A percentile compares a stretch with the other conserved stretches of the same genome.
Conservation (phyloP, 2,888 invertebrate genomes). For the Drosophila austrosaltans region DNA sequence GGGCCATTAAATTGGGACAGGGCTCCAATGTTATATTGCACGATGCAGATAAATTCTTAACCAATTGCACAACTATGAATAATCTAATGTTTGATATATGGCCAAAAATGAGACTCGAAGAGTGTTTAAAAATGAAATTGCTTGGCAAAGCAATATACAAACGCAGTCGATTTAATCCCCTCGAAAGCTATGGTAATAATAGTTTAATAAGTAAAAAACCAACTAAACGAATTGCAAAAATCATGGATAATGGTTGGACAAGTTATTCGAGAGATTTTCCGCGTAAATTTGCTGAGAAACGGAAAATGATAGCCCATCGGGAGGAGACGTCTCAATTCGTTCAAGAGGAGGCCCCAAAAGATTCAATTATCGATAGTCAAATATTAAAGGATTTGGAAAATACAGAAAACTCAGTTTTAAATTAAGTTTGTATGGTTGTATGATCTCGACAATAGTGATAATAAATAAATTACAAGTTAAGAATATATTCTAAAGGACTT, state of each 20-base stretch:
- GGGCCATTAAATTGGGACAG: conserved; percentile 18
- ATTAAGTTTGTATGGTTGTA: no score
- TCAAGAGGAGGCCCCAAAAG: neutral
- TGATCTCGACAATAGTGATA: neutral
- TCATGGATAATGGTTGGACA: neutral
- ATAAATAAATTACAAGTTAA: neutral
- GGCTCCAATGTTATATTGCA: conserved; percentile 3
- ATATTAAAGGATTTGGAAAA: neutral
- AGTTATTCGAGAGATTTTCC: conserved; percentile 9
- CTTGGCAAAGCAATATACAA: conserved; percentile 1
- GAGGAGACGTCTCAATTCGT: neutral
- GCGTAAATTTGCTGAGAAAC: neutral
- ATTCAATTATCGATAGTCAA: neutral
- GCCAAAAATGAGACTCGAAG: conserved; percentile 32
- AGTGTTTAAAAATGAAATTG: neutral
- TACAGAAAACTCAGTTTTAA: neutral
- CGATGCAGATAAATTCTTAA: conserved; percentile 38
- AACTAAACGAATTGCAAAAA: neutral
- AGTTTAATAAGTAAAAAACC: neutral
- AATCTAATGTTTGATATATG: conserved; percentile 38
- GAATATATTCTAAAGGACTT: no score
- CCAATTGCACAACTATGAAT: conserved; percentile 47
- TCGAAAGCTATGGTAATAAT: conserved; percentile 43
- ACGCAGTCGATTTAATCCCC: conserved; percentile 25
- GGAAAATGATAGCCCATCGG: neutral